These are phyloP conservation scores for Brachionus manjavacas DNA, from an alignment of 1,140 invertebrate genomes.

Conservation along the genomic window DNA sequence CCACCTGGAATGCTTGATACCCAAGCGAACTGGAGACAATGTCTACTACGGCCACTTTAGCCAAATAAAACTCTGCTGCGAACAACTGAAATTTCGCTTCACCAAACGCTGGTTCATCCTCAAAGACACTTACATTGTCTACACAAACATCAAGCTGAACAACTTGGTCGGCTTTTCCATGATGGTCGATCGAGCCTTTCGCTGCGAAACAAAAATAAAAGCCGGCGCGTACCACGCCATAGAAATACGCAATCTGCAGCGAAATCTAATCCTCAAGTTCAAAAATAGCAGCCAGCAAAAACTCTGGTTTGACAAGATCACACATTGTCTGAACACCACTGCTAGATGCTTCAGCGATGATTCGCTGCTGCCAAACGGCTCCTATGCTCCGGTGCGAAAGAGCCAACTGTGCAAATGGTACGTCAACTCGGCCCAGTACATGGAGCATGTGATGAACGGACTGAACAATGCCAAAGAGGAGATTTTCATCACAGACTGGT, in stretches of 20 bases:
- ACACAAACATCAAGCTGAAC: neutral
- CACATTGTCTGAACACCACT: neutral
- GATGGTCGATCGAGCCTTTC: slow-evolving; percentile 33
- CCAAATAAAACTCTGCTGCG: slow-evolving; percentile 34
- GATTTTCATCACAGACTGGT: slow-evolving; percentile 94
- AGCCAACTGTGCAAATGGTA: slow-evolving; percentile 25
- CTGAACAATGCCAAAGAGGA: slow-evolving; percentile 82
- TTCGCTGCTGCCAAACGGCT: neutral
- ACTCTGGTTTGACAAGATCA: slow-evolving; percentile 23
- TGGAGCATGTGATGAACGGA: slow-evolving; percentile 79
- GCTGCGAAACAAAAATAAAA: neutral
- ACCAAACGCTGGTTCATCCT: slow-evolving; percentile 37
- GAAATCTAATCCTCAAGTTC: slow-evolving; percentile 15
- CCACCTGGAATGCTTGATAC: neutral
- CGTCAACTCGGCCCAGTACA: slow-evolving; percentile 78
- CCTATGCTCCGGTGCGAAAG: slow-evolving; percentile 11
- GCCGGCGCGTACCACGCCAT: slow-evolving; percentile 19
- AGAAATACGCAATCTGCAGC: slow-evolving; percentile 35
- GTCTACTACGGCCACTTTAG: slow-evolving; percentile 21
- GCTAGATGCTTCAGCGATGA: slow-evolving; percentile 1
- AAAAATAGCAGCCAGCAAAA: slow-evolving; percentile 3
- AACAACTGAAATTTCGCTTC: neutral
- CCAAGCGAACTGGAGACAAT: slow-evolving; percentile 38
- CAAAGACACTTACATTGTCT: slow-evolving; percentile 37
- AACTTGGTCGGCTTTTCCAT: slow-evolving; percentile 13